Evolutionary conservation across 2,113 vertebrate species (phyloP).

Genomic region (Python bivittatus): DNA sequence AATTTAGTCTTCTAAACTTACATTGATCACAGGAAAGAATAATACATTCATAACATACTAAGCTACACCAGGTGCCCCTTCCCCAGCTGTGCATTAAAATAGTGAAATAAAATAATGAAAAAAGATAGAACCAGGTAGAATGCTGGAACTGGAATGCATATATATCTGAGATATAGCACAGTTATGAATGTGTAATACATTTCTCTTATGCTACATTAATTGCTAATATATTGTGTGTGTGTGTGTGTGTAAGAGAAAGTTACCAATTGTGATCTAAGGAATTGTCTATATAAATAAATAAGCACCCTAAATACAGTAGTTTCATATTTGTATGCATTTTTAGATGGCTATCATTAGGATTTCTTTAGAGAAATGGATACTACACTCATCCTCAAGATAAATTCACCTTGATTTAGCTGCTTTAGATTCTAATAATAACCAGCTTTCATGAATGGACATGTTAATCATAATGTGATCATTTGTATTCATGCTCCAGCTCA

Average conservation of each 20-base stretch:
- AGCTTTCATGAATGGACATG: slow-evolving; percentile 58
- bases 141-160: not conserved
- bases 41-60: not conserved
- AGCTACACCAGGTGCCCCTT: not conserved
- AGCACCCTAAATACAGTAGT: not conserved
- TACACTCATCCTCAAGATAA: not conserved
- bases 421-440: slow-evolving; percentile 48
- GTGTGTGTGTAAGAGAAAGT: not conserved
- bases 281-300: not conserved
- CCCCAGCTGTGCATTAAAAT: not conserved
- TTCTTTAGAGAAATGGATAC: slow-evolving; percentile 11
- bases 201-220: not conserved
- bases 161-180: not conserved
- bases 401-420: slow-evolving; percentile 31
- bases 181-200: not conserved
- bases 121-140: not conserved
- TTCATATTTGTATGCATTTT: not conserved
- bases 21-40: not conserved
- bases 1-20: not conserved
- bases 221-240: not conserved
- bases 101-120: not conserved
- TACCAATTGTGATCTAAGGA: not conserved
- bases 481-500: slow-evolving; percentile 67
- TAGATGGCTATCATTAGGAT: slow-evolving; percentile 8
- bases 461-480: slow-evolving; percentile 71